phyloP scores from a whole-genome alignment of 2,113 vertebrate species.

The Callaeas wilsoni region DNA sequence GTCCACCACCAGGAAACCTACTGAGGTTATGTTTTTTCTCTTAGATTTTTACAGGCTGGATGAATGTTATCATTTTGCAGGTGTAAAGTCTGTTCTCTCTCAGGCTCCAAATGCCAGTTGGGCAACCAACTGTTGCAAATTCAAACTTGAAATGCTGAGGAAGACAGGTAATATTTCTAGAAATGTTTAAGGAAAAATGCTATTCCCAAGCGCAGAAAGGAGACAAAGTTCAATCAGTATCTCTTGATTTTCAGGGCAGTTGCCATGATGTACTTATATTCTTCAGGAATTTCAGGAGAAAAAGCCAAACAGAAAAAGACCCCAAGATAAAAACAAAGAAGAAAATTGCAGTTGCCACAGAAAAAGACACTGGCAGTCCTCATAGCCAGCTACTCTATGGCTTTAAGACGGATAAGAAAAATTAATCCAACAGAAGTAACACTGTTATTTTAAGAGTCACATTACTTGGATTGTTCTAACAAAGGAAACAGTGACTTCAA shows the following conservation, averaged over 20 bases:
- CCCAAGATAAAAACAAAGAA: background rate
- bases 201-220: constrained; percentile 33
- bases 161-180: constrained; percentile 63
- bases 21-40: background rate
- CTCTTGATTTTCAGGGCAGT: constrained; percentile 24
- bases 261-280: constrained; percentile 36
- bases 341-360: constrained; percentile 23
- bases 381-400: background rate
- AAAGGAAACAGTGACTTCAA: constrained; percentile 30
- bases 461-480: constrained; percentile 58
- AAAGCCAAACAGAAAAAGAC: background rate
- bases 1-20: background rate
- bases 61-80: constrained; percentile 11
- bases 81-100: constrained; percentile 9
- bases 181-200: constrained; percentile 50
- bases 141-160: constrained; percentile 66
- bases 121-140: constrained; percentile 54
- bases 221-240: constrained; percentile 41
- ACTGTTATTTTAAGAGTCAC: constrained; percentile 62
- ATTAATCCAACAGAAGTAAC: constrained; percentile 46
- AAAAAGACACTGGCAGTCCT: background rate
- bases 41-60: background rate
- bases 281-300: constrained; percentile 33
- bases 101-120: background rate
- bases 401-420: constrained; percentile 6